Evolutionary conservation across 2,888 invertebrate genomes (phyloP).

Genomic region (Ichneumon xanthorius): DNA sequence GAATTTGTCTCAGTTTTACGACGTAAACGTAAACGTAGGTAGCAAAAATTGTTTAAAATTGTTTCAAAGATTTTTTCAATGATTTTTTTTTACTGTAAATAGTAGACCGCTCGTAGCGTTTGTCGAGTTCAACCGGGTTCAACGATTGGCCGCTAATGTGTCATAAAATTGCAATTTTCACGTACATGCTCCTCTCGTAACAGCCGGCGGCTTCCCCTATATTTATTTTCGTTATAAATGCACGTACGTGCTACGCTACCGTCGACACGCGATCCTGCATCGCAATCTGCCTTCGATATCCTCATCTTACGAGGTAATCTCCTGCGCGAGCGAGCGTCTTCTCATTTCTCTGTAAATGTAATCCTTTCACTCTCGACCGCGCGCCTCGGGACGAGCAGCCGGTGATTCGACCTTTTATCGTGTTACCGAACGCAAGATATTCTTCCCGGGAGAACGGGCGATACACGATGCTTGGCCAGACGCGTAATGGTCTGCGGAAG

Average conservation of each 20-base stretch:
- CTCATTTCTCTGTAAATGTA: constrained; percentile 54
- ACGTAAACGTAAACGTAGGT: not conserved
- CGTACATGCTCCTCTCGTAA: no score
- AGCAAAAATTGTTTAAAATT: not conserved
- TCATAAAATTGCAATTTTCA: no score
- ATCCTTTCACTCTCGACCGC: constrained; percentile 72
- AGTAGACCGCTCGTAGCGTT: no score
- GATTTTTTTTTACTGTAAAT: no score
- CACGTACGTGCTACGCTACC: not conserved
- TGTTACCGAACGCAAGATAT: constrained; percentile 33
- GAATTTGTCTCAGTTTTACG: not conserved
- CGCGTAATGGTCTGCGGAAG: constrained; percentile 6
- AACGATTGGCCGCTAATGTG: no score
- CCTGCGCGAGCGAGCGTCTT: not conserved
- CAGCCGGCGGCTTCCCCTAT: not conserved
- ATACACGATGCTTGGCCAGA: constrained; percentile 24
- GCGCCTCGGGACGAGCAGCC: constrained; percentile 55
- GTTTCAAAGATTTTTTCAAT: no score
- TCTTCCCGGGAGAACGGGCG: constrained; percentile 30
- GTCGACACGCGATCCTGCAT: constrained; percentile 7
- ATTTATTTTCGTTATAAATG: constrained; percentile 1
- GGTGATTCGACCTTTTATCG: constrained; percentile 63
- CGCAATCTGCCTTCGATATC: constrained; percentile 16
- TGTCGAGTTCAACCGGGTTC: no score
- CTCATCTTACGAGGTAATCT: constrained; percentile 2